Evolutionary conservation across 2,888 invertebrate species (phyloP).

Genomic region (Blastobasis adustella): DNA sequence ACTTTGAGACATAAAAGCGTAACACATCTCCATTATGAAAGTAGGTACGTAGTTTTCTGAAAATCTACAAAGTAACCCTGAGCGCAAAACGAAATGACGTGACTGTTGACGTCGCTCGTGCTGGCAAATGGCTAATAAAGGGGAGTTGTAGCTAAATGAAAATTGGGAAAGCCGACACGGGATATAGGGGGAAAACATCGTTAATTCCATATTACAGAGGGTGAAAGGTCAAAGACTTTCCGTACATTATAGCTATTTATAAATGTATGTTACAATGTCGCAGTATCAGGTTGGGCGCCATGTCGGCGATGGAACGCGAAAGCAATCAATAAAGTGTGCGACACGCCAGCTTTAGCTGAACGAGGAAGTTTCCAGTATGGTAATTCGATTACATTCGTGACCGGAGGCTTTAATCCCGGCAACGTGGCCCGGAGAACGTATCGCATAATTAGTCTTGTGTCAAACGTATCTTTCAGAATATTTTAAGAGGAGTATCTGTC

Average conservation of each 20-base stretch:
- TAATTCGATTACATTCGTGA: conserved; percentile 42
- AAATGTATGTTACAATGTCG: neutral
- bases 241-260: conserved; percentile 9
- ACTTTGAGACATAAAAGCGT: too few relatives aligned
- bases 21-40: too few relatives aligned
- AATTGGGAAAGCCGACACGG: conserved; percentile 17
- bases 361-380: conserved; percentile 25
- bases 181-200: conserved; percentile 25
- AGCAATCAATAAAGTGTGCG: conserved; percentile 4
- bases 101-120: conserved; percentile 1
- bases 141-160: conserved; percentile 18
- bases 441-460: conserved; percentile 26
- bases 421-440: conserved; percentile 24
- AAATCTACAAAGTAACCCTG: neutral
- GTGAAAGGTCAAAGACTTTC: conserved; percentile 23
- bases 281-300: neutral
- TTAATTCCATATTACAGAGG: conserved; percentile 23
- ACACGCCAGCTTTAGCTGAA: conserved; percentile 15
- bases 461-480: too few relatives aligned
- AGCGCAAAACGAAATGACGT: neutral
- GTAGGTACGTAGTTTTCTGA: too few relatives aligned
- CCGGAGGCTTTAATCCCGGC: conserved; percentile 30
- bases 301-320: neutral
- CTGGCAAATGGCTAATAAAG: conserved; percentile 8
- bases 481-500: too few relatives aligned